These are phyloP conservation scores for Pteropus alecto DNA, from an alignment of 2,113 vertebrate genomes.

Conservation along the genomic window DNA sequence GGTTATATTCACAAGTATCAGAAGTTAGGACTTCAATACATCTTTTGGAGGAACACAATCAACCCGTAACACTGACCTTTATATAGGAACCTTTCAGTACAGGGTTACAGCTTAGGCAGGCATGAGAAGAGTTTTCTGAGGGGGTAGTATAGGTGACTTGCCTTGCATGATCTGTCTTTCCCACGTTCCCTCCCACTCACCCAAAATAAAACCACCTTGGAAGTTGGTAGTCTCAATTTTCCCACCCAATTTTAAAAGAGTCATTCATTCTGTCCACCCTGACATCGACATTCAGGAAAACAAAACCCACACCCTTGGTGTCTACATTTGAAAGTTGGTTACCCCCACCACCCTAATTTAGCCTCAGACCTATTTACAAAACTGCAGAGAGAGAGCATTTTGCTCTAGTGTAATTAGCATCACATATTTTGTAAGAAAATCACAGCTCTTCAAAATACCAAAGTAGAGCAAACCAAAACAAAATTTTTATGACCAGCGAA, in stretches of 20 bases:
- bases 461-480: conserved; percentile 30
- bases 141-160: neutral
- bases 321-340: neutral
- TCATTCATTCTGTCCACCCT: neutral
- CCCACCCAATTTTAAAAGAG: neutral
- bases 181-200: neutral
- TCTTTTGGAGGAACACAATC: neutral
- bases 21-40: neutral
- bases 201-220: neutral
- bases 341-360: neutral
- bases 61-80: neutral
- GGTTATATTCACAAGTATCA: neutral
- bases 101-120: neutral
- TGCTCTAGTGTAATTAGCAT: conserved; percentile 12
- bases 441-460: conserved; percentile 36
- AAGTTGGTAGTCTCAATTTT: neutral
- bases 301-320: neutral
- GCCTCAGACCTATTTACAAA: neutral
- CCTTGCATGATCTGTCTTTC: neutral
- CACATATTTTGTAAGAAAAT: conserved; percentile 27
- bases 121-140: neutral
- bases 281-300: neutral
- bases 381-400: neutral
- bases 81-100: neutral
- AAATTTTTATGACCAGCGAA: conserved; percentile 31